Base-by-base conservation (phyloP, 2,888 invertebrate genomes). In the Argyresthia albistria region DNA sequence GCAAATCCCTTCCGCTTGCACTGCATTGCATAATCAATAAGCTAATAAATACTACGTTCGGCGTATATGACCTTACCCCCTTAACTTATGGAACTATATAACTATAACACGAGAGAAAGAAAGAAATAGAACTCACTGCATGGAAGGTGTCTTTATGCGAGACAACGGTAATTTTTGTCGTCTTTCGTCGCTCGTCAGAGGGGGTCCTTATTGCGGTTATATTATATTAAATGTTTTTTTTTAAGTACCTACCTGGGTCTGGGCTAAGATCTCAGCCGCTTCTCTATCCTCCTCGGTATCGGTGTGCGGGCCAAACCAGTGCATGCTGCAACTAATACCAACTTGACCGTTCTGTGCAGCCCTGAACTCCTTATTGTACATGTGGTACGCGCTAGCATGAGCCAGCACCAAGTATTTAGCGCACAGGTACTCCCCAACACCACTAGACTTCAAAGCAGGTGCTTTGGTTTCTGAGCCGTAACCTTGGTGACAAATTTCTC, bases 321-420 rank as follows among this genome's bases (percentile, higher is more conserved):
- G 36, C 4, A 61, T 53, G 52, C 65, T 66, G n/a, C 69, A 58
- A 16, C 66, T 65, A 7, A 77, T 62, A n/a, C 70, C 67, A 37
- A 75, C 53, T 43, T 54, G 50, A 56, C 69, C 71, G 49, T 59
- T 58, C 56, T 82, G 73, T 35, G 57, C 57, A 0, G 63, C 39
- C 58, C 71, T 76, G 57, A 76, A 86, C 15, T 80, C 73, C 8
- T 69, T 65, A 16, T 70, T 68, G 52, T 88, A 89, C 2, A 77
- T 58, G 8, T 70, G 67, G 59, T 84, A 88, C 0, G 79, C 80
- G 16, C 64, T 70, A 9, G 88, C 88, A 64, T 93, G 92, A 0
- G 91, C 90, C 10, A 80, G 49, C 0, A 87, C 60, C 36, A 90
- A 72, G 35, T 81, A 70, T 59, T 88, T 86, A n/a, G 80, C 80